Evolutionary conservation across 2,113 vertebrate species (phyloP).

Genomic region (Gymnobelideus leadbeateri): DNA sequence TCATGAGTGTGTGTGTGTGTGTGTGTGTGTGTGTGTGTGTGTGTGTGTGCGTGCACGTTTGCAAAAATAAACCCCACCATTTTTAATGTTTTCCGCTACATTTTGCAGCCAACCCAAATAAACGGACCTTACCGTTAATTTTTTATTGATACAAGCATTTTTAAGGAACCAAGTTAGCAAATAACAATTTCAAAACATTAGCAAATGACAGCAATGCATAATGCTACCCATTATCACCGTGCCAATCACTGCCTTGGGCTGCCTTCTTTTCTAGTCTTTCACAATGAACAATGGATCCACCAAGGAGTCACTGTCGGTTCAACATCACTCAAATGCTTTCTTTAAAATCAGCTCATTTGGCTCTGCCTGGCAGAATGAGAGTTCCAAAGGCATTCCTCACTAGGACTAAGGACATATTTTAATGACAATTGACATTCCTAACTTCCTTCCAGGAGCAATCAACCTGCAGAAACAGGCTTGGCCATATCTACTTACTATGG

Average conservation of each 20-base stretch:
- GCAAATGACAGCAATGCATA: background rate
- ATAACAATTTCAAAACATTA: conserved; percentile 24
- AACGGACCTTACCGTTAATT: conserved; percentile 1
- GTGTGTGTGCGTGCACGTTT: background rate
- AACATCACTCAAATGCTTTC: conserved; percentile 36
- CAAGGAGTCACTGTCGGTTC: background rate
- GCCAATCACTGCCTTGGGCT: conserved; percentile 33
- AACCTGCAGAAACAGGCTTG: background rate
- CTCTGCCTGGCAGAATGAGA: background rate
- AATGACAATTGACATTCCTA: background rate
- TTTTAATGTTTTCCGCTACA: background rate
- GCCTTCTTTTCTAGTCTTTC: conserved; percentile 56
- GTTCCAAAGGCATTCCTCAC: background rate
- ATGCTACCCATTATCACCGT: background rate
- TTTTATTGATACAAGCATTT: conserved; percentile 14
- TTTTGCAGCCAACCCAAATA: conserved; percentile 47
- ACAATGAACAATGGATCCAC: conserved; percentile 44
- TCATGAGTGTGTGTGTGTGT: background rate
- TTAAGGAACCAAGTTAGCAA: background rate
- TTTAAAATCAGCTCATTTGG: conserved; percentile 32
- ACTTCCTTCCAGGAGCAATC: background rate
- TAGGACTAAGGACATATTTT: conserved; percentile 1
- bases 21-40: background rate
- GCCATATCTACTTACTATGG: background rate
- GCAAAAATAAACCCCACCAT: background rate